Base-by-base conservation (phyloP, 2,113 vertebrate species). In the Bungarus multicinctus region DNA sequence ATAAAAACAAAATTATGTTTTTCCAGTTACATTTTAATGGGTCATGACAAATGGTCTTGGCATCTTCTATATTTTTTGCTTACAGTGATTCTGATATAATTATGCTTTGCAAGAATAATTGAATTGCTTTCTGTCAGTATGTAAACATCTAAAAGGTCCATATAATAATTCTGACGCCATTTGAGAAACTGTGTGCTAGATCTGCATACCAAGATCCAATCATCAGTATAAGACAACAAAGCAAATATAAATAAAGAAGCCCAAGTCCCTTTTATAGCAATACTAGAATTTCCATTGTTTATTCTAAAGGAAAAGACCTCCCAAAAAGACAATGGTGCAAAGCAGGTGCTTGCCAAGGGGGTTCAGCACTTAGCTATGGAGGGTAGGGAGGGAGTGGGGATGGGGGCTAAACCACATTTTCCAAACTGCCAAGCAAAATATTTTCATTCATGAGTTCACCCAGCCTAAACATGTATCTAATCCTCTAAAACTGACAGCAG, bases 401-500 rank as follows among this genome's bases (percentile, higher is more conserved):
- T 58, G 45, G 27, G 22, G 12, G 57, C 69, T 57, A 95, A 94
- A 92, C 95, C 95, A 94, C 96, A 95, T 97, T 97, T 97, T 96
- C 16, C 90, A 98, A 98, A 98, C 96, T 97, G 97, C 96, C 95
- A 98, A 98, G 96, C 96, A 98, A 98, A 98, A 98, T 98, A 98
- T 98, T 98, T 98, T 98, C 97, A 98, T 98, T 98, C 97, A 97
- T 97, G 97, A 98, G 97, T 98, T 98, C 97, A 97, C 98, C 97
- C 97, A 98, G 98, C 97, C 98, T 97, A 98, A 98, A 98, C 97
- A 98, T 93, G 97, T 97, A 98, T 96, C 97, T 98, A 98, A 98
- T 98, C 97, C 98, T 95, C 93, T 95, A 94, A 97, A 98, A 98
- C 97, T 97, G 98, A 98, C 97, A 98, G 97, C 97, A 98, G 97